A percentile compares a stretch with the other conserved stretches of the same genome.
These are phyloP conservation scores for Ctenomys sociabilis DNA, from an alignment of 2,113 vertebrate genomes.

Conservation along the genomic window DNA sequence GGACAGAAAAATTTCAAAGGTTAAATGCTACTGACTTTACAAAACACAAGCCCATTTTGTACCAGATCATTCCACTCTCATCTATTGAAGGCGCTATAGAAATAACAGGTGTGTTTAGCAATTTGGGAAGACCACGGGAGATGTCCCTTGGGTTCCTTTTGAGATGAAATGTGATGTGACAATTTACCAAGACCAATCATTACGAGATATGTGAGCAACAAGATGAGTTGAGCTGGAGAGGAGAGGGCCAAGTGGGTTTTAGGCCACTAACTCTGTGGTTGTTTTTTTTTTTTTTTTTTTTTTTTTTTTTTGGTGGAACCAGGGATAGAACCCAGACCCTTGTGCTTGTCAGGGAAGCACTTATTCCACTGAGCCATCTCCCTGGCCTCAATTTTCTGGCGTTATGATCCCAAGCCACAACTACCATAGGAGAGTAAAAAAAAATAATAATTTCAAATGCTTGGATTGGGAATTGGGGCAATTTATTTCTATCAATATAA, in stretches of 20 bases:
- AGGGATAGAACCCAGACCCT: too few relatives aligned
- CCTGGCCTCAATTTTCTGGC: too few relatives aligned
- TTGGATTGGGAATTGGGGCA: constrained; percentile 54
- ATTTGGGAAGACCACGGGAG: constrained; percentile 56
- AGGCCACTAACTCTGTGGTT: constrained; percentile 47
- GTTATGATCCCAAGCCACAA: constrained; percentile 67
- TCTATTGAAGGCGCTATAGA: constrained; percentile 55
- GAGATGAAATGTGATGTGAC: constrained; percentile 79
- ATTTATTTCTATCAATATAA: constrained; percentile 60
- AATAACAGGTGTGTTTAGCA: constrained; percentile 42
- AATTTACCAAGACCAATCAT: constrained; percentile 71
- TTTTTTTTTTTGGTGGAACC: too few relatives aligned
- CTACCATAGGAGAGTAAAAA: background rate
- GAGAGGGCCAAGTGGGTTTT: constrained; percentile 59
- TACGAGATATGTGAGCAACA: constrained; percentile 84
- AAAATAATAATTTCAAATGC: constrained; percentile 42
- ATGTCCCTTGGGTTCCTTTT: constrained; percentile 69
- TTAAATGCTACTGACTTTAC: constrained; percentile 53
- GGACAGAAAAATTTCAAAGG: constrained; percentile 59
- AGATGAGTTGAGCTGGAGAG: constrained; percentile 85
- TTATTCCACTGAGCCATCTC: too few relatives aligned
- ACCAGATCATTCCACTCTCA: constrained; percentile 20
- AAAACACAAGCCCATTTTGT: constrained; percentile 54
- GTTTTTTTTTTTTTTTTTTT: too few relatives aligned
- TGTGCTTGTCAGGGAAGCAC: too few relatives aligned